Evolutionary conservation across 1,140 invertebrate genomes (phyloP).

Genomic region (Phymastichus coffea): DNA sequence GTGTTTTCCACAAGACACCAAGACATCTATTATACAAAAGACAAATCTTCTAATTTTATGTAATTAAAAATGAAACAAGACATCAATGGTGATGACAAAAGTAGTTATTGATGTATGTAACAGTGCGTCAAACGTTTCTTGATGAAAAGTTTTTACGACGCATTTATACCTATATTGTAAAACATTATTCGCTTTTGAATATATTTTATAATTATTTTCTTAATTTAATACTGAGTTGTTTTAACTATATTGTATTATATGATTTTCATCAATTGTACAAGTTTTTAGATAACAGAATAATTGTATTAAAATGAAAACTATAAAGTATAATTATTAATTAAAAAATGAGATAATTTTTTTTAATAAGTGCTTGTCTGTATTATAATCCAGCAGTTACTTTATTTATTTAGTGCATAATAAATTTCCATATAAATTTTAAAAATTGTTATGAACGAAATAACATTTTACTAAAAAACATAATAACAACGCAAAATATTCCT

Average conservation of each 20-base stretch:
- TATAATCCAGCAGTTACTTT: not conserved
- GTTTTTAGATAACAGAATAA: too few relatives aligned
- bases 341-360: too few relatives aligned
- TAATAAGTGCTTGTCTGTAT: not conserved
- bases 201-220: too few relatives aligned
- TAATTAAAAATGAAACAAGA: not conserved
- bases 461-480: constrained; percentile 4
- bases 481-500: constrained; percentile 17
- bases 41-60: not conserved
- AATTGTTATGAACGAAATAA: constrained; percentile 11
- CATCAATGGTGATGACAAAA: not conserved
- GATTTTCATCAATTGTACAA: too few relatives aligned
- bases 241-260: too few relatives aligned
- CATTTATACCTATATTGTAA: constrained; percentile 2
- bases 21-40: too few relatives aligned
- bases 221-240: too few relatives aligned
- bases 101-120: not conserved
- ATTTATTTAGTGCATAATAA: constrained; percentile 1
- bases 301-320: too few relatives aligned
- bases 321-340: too few relatives aligned
- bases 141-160: not conserved
- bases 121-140: not conserved
- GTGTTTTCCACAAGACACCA: too few relatives aligned
- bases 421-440: constrained; percentile 4
- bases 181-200: constrained; percentile 7